A percentile compares a stretch with the other conserved stretches of the same genome.
Conservation (phyloP, 2,888 invertebrate genomes). For the Drosophila tanythrix region DNA sequence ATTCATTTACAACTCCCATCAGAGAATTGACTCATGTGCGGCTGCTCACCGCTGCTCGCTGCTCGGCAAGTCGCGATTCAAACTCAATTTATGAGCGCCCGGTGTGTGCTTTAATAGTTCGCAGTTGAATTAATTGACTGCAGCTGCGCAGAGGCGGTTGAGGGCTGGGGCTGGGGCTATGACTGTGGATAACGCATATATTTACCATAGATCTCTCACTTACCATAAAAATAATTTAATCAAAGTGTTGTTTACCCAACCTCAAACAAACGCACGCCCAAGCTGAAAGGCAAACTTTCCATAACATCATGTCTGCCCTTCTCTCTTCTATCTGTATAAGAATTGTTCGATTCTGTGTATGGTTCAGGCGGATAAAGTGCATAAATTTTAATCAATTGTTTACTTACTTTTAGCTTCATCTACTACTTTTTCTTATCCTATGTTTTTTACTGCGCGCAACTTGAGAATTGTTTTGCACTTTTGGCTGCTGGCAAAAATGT, state of each 20-base stretch:
- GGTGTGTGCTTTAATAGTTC: conserved; percentile 81
- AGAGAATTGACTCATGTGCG: conserved; percentile 74
- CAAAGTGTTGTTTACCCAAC: conserved; percentile 70
- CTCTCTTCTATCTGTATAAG: conserved; percentile 54
- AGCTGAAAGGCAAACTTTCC: conserved; percentile 62
- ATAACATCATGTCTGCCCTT: conserved; percentile 50
- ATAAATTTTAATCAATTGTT: conserved; percentile 80
- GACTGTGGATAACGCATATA: conserved; percentile 57
- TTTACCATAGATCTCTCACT: conserved; percentile 73
- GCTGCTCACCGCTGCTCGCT: conserved; percentile 19
- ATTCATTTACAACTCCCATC: conserved; percentile 76
- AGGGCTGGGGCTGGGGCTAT: conserved; percentile 1
- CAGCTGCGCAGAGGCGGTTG: conserved; percentile 40
- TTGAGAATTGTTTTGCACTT: conserved; percentile 62
- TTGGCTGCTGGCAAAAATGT: conserved; percentile 18
- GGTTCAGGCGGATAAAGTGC: conserved; percentile 47
- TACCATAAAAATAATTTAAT: conserved; percentile 79
- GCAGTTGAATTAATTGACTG: conserved; percentile 79
- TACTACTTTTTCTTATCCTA: conserved; percentile 31
- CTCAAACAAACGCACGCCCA: conserved; percentile 9
- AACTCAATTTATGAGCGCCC: conserved; percentile 79
- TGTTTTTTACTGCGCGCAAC: conserved; percentile 67
- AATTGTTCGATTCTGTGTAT: conserved; percentile 39
- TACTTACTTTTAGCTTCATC: conserved; percentile 70
- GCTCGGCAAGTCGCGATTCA: conserved; percentile 61